Percentiles rank a stretch among this genome's conserved stretches.
Evolutionary conservation across 1,140 invertebrate species (phyloP).

Genomic region (Cryptotermes secundus): DNA sequence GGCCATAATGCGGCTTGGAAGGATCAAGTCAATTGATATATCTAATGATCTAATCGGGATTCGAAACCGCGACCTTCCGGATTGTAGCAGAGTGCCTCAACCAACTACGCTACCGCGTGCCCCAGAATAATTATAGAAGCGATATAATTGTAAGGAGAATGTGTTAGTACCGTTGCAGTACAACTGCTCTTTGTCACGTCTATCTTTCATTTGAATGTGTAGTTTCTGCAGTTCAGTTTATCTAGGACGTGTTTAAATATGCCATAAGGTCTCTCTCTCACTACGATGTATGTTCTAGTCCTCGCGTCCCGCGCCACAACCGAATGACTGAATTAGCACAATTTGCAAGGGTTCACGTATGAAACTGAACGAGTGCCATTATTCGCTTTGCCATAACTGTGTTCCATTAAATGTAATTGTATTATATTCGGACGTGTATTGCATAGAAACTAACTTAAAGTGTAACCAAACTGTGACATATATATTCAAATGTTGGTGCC

Average conservation of each 20-base stretch:
- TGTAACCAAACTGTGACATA: conserved; percentile 19
- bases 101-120: too few species aligned
- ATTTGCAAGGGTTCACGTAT: not conserved
- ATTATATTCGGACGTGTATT: conserved; percentile 9
- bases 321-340: conserved; percentile 7
- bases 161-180: too few species aligned
- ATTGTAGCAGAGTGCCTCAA: too few species aligned
- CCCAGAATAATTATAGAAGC: too few species aligned
- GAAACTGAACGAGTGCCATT: not conserved
- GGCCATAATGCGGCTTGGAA: too few species aligned
- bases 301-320: not conserved
- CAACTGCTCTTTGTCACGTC: not conserved
- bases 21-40: too few species aligned
- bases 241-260: not conserved
- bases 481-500: conserved; percentile 10
- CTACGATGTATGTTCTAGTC: not conserved
- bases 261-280: not conserved
- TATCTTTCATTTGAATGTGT: not conserved
- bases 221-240: not conserved
- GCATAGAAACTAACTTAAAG: conserved; percentile 9
- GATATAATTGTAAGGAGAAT: too few species aligned
- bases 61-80: too few species aligned
- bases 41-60: too few species aligned
- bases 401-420: conserved; percentile 18
- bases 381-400: not conserved